These are phyloP conservation scores for Drosophila lacicola DNA, from an alignment of 2,888 invertebrate species.

Conservation along the genomic window DNA sequence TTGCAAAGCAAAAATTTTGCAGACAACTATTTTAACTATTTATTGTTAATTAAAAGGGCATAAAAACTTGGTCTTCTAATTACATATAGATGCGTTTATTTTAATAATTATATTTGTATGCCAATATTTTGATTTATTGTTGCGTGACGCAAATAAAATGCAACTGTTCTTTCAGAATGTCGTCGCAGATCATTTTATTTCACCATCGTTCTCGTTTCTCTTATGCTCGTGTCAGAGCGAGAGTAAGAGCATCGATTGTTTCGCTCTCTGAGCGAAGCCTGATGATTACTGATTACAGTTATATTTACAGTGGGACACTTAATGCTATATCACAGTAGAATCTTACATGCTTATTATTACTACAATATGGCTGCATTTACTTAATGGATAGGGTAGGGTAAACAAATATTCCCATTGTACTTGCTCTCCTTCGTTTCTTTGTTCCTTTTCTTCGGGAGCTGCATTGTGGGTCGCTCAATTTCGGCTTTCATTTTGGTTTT, in stretches of 20 bases:
- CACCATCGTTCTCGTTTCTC: too few species aligned
- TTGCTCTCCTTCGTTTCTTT: constrained; percentile 12
- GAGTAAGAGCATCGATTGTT: too few species aligned
- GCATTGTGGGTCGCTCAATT: constrained; percentile 18
- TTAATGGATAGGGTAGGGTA: not conserved
- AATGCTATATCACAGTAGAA: too few species aligned
- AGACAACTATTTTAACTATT: not conserved
- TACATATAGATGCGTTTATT: not conserved
- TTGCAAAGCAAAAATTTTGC: not conserved
- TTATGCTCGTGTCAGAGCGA: too few species aligned
- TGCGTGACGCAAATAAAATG: too few species aligned
- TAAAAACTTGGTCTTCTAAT: not conserved
- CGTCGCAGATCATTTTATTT: too few species aligned
- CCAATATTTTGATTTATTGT: too few species aligned
- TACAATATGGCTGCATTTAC: not conserved
- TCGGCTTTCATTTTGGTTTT: constrained; percentile 19
- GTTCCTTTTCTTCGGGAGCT: constrained; percentile 4
- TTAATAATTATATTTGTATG: not conserved
- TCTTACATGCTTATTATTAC: too few species aligned
- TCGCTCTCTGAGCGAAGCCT: too few species aligned
- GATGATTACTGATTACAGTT: too few species aligned
- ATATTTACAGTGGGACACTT: too few species aligned
- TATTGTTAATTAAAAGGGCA: not conserved
- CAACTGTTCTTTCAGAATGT: too few species aligned
- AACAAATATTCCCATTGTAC: constrained; percentile 12